A percentile compares a stretch with the other conserved stretches of the same genome.
These are phyloP conservation scores for Pan paniscus DNA, from an alignment of 2,113 vertebrate species.

Conservation along the genomic window DNA sequence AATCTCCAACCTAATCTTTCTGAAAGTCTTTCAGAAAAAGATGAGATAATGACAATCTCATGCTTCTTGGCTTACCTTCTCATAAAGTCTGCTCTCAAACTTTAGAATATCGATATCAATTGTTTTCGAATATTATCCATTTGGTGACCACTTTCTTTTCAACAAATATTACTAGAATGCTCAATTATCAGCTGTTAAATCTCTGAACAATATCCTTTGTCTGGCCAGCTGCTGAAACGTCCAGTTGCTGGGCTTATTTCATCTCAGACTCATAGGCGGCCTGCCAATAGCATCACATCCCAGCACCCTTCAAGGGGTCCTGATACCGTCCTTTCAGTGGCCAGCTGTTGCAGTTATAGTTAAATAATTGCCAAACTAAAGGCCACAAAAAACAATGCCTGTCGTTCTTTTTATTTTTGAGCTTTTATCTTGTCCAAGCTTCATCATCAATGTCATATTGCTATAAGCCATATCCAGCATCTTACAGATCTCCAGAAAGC, in stretches of 20 bases:
- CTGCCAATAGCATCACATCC: slow-evolving; percentile 69
- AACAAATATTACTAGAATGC: slow-evolving; percentile 62
- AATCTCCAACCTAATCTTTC: neutral
- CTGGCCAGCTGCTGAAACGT: slow-evolving; percentile 75
- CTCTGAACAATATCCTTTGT: slow-evolving; percentile 77
- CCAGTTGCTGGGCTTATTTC: slow-evolving; percentile 71
- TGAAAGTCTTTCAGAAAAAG: neutral
- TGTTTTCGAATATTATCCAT: slow-evolving; percentile 39
- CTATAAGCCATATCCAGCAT: slow-evolving; percentile 37
- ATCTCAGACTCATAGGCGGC: slow-evolving; percentile 57
- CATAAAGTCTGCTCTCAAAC: neutral
- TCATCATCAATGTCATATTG: slow-evolving; percentile 46
- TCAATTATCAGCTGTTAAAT: slow-evolving; percentile 76
- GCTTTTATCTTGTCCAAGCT: slow-evolving; percentile 45
- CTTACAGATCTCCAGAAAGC: slow-evolving; percentile 52
- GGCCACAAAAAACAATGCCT: slow-evolving; percentile 62
- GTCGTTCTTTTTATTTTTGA: neutral
- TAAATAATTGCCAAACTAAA: slow-evolving; percentile 70
- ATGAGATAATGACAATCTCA: neutral
- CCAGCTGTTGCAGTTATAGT: slow-evolving; percentile 75
- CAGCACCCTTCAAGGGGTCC: slow-evolving; percentile 47
- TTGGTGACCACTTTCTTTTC: slow-evolving; percentile 57
- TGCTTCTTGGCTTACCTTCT: neutral
- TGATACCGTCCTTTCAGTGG: slow-evolving; percentile 65
- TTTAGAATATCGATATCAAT: slow-evolving; percentile 44